phyloP scores from a whole-genome alignment of 2,888 invertebrate species.

The Prosopocoilus inquinatus region DNA sequence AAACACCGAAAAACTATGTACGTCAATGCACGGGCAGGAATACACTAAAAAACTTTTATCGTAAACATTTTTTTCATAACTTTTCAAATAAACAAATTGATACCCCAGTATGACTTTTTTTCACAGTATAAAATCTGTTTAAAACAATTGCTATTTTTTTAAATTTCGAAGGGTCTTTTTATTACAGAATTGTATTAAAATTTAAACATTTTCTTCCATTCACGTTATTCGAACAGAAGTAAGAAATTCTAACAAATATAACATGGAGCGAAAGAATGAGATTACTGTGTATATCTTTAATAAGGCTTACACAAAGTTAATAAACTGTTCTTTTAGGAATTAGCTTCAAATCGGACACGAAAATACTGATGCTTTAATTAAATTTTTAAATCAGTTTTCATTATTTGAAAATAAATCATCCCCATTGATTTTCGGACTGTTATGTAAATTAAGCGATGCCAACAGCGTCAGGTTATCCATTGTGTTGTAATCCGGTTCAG shows the following conservation, averaged over 20 bases:
- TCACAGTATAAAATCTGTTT: no score
- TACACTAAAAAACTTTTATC: no score
- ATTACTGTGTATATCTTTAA: no score
- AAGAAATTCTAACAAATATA: not conserved
- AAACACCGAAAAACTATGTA: no score
- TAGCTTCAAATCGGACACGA: not conserved
- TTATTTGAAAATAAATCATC: conserved; percentile 7
- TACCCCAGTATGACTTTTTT: no score
- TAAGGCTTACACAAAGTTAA: no score
- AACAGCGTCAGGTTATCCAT: conserved; percentile 50
- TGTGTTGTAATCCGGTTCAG: conserved; percentile 47
- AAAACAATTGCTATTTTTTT: no score
- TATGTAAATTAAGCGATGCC: conserved; percentile 44
- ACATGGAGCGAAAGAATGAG: no score
- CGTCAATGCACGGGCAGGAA: no score
- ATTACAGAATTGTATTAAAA: not conserved
- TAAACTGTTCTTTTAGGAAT: not conserved
- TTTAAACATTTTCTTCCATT: not conserved
- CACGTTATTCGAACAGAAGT: not conserved
- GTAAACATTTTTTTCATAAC: no score
- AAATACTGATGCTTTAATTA: conserved; percentile 3
- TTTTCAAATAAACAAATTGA: no score
- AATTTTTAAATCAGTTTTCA: conserved; percentile 12
- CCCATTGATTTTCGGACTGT: conserved; percentile 13
- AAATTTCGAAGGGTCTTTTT: no score